These are phyloP conservation scores for Epizoanthus ramosus DNA, from an alignment of 92 coral and sea anemone genomes.

Conservation along the genomic window DNA sequence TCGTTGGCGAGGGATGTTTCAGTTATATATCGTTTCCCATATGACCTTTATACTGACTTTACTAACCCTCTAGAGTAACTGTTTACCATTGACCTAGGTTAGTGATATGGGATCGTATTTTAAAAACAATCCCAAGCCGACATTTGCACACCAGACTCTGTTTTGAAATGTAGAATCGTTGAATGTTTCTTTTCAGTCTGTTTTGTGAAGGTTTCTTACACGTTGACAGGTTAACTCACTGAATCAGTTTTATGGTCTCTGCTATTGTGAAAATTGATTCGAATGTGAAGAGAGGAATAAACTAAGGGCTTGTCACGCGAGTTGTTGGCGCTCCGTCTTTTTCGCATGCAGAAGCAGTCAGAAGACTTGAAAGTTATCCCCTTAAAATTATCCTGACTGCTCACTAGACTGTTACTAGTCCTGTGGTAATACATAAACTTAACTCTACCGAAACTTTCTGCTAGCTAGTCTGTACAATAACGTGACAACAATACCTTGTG, in stretches of 20 bases:
- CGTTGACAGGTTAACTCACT: slow-evolving; percentile 9
- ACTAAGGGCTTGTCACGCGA: slow-evolving; percentile 30
- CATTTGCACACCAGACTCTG: slow-evolving; percentile 5
- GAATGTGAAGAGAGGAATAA: neutral
- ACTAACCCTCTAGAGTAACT: neutral
- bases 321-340: neutral
- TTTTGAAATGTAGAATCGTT: slow-evolving; percentile 3
- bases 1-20: neutral
- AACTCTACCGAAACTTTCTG: neutral
- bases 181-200: slow-evolving; percentile 16
- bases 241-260: neutral
- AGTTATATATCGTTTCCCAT: too few species aligned
- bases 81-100: neutral
- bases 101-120: neutral
- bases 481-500: slow-evolving; percentile 14
- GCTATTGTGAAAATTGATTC: slow-evolving; percentile 36
- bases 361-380: too few species aligned
- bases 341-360: too few species aligned
- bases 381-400: neutral
- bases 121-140: too few species aligned
- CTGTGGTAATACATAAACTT: neutral
- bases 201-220: neutral
- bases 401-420: neutral
- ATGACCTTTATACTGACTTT: neutral
- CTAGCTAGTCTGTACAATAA: neutral